Conservation (phyloP, 92 coral and sea anemone species). For the Actinernus sp. region DNA sequence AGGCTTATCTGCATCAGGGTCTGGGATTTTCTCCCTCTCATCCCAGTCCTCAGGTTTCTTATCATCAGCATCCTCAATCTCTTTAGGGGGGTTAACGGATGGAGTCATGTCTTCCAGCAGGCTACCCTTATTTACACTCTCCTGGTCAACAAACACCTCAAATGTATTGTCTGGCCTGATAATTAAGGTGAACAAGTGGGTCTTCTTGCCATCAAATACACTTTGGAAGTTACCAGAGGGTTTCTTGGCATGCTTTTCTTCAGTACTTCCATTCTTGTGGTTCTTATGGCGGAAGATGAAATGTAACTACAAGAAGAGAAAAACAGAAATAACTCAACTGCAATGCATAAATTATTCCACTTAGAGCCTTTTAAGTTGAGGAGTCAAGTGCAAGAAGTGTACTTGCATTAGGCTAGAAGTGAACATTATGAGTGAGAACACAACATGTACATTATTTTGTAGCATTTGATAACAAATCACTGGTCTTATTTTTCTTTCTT, state of each 20-base stretch:
- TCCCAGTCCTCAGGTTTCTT: conserved; percentile 98
- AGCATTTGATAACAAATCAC: too few relatives aligned
- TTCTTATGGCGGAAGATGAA: conserved; percentile 98
- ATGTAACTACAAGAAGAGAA: conserved; percentile 72
- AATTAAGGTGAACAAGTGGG: conserved; percentile 90
- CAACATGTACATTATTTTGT: too few relatives aligned
- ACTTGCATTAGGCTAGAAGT: too few relatives aligned
- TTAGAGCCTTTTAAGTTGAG: too few relatives aligned
- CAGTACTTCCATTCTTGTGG: conserved; percentile 81
- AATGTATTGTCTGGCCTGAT: conserved; percentile 86
- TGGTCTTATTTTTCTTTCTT: too few relatives aligned
- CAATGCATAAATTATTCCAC: too few relatives aligned
- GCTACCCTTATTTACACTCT: conserved; percentile 81
- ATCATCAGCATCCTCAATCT: conserved; percentile 92
- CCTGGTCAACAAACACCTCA: conserved; percentile 92
- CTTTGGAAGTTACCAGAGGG: conserved; percentile 97
- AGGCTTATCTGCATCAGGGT: conserved; percentile 98
- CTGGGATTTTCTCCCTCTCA: conserved; percentile 97
- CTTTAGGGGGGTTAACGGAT: conserved; percentile 93
- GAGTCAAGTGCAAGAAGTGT: too few relatives aligned
- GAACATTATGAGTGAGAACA: too few relatives aligned
- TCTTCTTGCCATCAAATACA: conserved; percentile 97
- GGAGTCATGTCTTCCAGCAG: conserved; percentile 92
- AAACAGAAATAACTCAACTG: background rate
- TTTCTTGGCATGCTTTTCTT: conserved; percentile 98